Evolutionary conservation across 2,888 invertebrate species (phyloP), one percentile per base, ranked within the genome.

Genomic region (Mellilla xanthometata): DNA sequence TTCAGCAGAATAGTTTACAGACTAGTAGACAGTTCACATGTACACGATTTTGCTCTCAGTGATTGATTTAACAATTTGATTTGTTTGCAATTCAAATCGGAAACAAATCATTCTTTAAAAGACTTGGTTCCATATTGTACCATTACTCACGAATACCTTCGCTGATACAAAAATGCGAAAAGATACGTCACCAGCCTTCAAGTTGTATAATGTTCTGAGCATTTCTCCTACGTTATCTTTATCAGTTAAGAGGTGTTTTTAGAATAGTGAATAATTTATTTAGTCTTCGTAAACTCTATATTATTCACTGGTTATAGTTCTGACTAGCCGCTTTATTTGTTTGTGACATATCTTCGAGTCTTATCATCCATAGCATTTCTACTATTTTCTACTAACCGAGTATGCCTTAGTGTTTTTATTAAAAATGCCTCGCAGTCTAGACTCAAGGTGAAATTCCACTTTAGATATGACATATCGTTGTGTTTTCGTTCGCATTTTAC

Each of bases 381-480:
- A 4, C 7, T 33, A 35, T 12, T 27, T 39, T 39, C 33, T 23
- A 4, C 7, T 33, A 35, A 32, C 29, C 27, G 38, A 26, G 28
- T 11, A 15, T 33, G 12, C 19, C 12, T 27, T 12, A 11, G 15
- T 12, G 33, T 44, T 54, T 54, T 57, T 57, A 54, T 54, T 54
- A 57, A 41, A 57, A 57, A 57, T 64, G 47, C 62, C 58, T 57
- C 59, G 58, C 57, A 39, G 51, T 43, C 44, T 40, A 33, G 36
- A 41, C 52, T 36, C 41, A 29, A 30, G 34, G 56, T 62, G 57
- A 58, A 66, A 72, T 72, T 70, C 54, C 65, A 66, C 65, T 75
- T 72, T 70, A 65, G 75, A 70, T 74, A 73, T 71, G 74, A 75
- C 62, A 62, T 62, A 76, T 69, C 56, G 54, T 50, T 54, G 58